Evolutionary conservation across 2,797 vertebrate genomes (phyloP).

Genomic region (Acipenser transmontanus): DNA sequence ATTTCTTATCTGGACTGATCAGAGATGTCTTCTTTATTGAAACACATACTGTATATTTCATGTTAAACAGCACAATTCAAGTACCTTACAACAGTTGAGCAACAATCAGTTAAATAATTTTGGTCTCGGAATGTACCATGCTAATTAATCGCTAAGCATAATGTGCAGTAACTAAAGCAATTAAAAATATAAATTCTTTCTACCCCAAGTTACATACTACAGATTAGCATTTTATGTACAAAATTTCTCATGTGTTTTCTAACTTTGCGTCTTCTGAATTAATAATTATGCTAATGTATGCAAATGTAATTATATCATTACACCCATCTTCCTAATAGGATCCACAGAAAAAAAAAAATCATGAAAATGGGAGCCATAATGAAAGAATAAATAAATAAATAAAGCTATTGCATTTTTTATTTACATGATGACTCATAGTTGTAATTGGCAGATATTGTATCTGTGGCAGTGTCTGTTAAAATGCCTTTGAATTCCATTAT

Average conservation of each 20-base stretch:
- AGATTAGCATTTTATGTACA: background rate
- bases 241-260: background rate
- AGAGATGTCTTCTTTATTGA: no score
- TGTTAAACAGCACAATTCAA: no score
- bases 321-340: background rate
- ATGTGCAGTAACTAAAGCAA: background rate
- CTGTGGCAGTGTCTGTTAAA: background rate
- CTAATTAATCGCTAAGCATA: background rate
- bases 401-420: conserved; percentile 3
- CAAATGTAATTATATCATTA: background rate
- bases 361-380: background rate
- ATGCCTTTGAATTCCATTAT: background rate
- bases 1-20: no score
- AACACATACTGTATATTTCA: no score
- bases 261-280: background rate
- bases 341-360: background rate
- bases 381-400: background rate
- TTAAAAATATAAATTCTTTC: background rate
- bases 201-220: background rate
- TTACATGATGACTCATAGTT: background rate
- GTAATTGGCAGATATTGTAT: background rate
- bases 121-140: no score
- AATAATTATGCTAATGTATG: background rate
- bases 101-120: no score
- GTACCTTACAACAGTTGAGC: no score